Evolutionary conservation across 1,140 invertebrate genomes (phyloP).

Genomic region (Rhyzopertha dominica): DNA sequence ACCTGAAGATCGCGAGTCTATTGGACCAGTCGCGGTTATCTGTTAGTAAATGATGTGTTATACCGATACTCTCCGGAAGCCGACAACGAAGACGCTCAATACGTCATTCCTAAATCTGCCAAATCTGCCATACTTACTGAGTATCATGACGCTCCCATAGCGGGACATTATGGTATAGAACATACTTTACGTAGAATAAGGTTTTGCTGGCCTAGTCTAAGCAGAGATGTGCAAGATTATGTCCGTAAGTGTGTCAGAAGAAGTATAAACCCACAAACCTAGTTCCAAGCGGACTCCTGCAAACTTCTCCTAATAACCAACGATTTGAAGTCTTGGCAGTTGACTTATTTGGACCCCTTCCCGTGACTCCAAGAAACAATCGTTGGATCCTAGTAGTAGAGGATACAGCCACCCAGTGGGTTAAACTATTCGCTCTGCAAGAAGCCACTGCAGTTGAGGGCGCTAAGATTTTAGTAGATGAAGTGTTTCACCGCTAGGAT

Average conservation of each 20-base stretch:
- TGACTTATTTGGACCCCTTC: too few relatives aligned
- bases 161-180: slow-evolving; percentile 27
- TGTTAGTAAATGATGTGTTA: slow-evolving; percentile 30
- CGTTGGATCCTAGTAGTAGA: too few relatives aligned
- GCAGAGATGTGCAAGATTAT: too few relatives aligned
- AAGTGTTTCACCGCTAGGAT: slow-evolving; percentile 38
- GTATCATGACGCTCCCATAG: slow-evolving; percentile 22
- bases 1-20: slow-evolving; percentile 37
- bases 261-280: too few relatives aligned
- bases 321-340: too few relatives aligned
- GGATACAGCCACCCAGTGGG: slow-evolving; percentile 25
- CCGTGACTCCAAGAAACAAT: too few relatives aligned
- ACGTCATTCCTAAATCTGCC: slow-evolving; percentile 15
- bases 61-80: slow-evolving; percentile 18
- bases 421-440: slow-evolving; percentile 22
- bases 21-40: slow-evolving; percentile 25
- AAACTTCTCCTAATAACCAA: too few relatives aligned
- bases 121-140: slow-evolving; percentile 19
- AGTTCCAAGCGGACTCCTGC: too few relatives aligned
- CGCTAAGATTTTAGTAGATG: slow-evolving; percentile 28
- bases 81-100: slow-evolving; percentile 7
- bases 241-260: too few relatives aligned
- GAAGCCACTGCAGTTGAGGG: slow-evolving; percentile 31
- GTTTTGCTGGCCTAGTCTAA: too few relatives aligned
- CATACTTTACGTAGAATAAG: slow-evolving; percentile 20